These are phyloP conservation scores for Indicator indicator DNA, from an alignment of 2,113 vertebrate species.

Conservation along the genomic window DNA sequence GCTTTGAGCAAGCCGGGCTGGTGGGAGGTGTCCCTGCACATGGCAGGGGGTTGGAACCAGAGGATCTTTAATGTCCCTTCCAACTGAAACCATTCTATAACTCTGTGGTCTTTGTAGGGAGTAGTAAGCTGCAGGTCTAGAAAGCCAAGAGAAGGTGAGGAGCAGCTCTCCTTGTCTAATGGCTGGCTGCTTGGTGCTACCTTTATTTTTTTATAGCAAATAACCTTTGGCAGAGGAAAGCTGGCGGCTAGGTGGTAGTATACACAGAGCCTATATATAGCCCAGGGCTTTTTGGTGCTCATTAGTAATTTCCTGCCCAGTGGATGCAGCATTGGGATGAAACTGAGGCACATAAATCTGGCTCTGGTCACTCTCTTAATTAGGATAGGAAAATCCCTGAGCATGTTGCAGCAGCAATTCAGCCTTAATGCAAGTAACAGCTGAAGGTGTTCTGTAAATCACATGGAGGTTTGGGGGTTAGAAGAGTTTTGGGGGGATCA, in stretches of 20 bases:
- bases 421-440: conserved; percentile 34
- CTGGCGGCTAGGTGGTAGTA: not conserved
- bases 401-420: conserved; percentile 39
- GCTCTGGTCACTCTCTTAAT: conserved; percentile 1
- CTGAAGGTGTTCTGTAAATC: conserved; percentile 43
- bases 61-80: no score
- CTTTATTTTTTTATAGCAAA: conserved; percentile 24
- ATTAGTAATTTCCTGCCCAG: conserved; percentile 55
- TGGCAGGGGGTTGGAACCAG: no score
- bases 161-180: not conserved
- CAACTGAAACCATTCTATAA: no score
- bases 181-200: not conserved
- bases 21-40: no score
- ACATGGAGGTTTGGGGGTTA: not conserved
- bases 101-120: not conserved
- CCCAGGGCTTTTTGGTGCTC: conserved; percentile 29
- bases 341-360: conserved; percentile 49
- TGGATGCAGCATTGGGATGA: not conserved
- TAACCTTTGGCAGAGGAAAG: not conserved
- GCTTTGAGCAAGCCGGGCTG: no score
- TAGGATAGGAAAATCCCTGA: conserved; percentile 43
- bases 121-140: not conserved
- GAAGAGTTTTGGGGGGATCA: conserved; percentile 25
- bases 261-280: conserved; percentile 12
- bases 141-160: not conserved